Evolutionary conservation across 2,113 vertebrate genomes (phyloP), one percentile per base, ranked within the genome.

Genomic region (Pampusana beccarii): DNA sequence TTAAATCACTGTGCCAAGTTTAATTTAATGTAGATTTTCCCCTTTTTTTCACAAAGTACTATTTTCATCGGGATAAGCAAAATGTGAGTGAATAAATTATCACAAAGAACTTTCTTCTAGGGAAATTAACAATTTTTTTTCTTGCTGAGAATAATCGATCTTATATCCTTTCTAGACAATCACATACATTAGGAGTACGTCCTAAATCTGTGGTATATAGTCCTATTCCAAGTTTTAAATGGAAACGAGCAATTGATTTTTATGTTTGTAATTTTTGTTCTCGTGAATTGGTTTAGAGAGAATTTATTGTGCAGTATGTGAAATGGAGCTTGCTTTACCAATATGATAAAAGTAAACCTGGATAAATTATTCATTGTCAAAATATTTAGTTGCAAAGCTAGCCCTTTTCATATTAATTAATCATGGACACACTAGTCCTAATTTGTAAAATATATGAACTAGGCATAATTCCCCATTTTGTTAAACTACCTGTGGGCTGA

Each of bases 291-390:
- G 72, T 90, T 94, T 70, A 53, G 26, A 92, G 26, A 83, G 18
- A 73, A 90, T 94, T 83, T 78, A 74, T 77, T 71, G 40, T 78
- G 56, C 38, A 88, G 38, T 70, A 73, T 67, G 71, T 86, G 88
- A 92, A 93, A 88, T 78, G 60, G 88, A 93, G 51, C 64, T 65
- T 93, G 46, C 33, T 88, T 90, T 80, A 94, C 75, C 61, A 88
- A 66, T 80, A 92, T 57, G 38, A 56, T 88, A 92, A 88, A 96
- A 93, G 61, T 74, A 93, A 96, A 92, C 79, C 34, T 84, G 48
- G 33, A 80, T 92, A 92, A 96, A 95, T 97, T 94, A 94, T 97
- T 96, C 16, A 92, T 90, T 92, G 67, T 67, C 90, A 89, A 96
- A 95, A 86, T 86, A 88, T 83, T 88, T 95, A 54, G 64, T 67